Evolutionary conservation across 2,113 vertebrate genomes (phyloP), one percentile per base, ranked within the genome.

Genomic region (Centropristis striata): DNA sequence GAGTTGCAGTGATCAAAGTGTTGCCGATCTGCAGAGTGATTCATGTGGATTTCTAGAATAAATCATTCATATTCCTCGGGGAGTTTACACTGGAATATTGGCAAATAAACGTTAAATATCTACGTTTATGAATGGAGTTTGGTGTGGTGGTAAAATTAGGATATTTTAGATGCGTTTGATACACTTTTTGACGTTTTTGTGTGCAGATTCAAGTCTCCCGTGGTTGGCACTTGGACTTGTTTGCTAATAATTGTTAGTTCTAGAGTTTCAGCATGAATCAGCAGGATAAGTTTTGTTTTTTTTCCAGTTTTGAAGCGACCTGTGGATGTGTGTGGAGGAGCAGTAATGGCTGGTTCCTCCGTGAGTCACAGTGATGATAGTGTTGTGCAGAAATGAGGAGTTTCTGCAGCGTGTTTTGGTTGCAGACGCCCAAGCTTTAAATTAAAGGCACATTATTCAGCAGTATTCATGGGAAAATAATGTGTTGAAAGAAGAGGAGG

Each of bases 391-490:
- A 37, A 49, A 27, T 14, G 25, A 16, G 12, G 16, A 5, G 16
- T n/a, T 61, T 32, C 32, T 50, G 21, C 21, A 12, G 25, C 6
- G 61, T 23, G 66, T 32, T 51, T n/a, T 36, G 13, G 23, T 21
- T 46, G 46, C 7, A 27, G 44, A 41, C 12, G 0, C 61, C 61
- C 2, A 47, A n/a, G 78, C 4, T 81, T 81, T 67, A 66, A 81
- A 61, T 81, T 59, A 73, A 86, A 74, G 63, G 46, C 59, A 72
- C 47, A 61, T 86, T 86, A 86, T 86, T 84, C 78, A 85, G 72
- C 81, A 68, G 84, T 71, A 36, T 85, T 86, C 84, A 83, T 82
- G 79, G 67, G 80, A 84, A 59, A 80, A 77, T 81, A 73, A 85
- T 79, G 82, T 67, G 77, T 20, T 90, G 89, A 71, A 79, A 69